Evolutionary conservation across 2,797 vertebrate species (phyloP).

Genomic region (Sphenodon punctatus): DNA sequence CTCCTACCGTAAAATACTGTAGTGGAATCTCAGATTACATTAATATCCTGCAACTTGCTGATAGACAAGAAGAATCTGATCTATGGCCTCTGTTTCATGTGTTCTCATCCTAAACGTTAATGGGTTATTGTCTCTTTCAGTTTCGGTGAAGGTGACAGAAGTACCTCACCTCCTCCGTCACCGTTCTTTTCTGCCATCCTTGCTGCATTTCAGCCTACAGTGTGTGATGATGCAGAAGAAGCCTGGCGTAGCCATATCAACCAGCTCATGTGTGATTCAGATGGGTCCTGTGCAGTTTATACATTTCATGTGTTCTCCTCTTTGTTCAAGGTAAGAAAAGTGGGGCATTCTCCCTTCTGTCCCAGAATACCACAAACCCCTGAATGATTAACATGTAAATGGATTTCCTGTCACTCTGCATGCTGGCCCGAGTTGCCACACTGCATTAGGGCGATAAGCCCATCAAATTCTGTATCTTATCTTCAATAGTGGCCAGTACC

Average conservation of each 20-base stretch:
- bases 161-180: conserved; percentile 91
- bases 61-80: not conserved
- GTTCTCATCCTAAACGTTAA: not conserved
- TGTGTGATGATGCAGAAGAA: conserved; percentile 93
- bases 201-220: conserved; percentile 92
- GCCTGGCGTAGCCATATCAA: conserved; percentile 95
- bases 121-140: conserved; percentile 63
- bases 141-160: conserved; percentile 87
- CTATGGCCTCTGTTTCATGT: not conserved
- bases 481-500: no score
- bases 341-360: no score
- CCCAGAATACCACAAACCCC: no score
- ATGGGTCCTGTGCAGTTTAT: conserved; percentile 96
- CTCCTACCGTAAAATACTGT: no score
- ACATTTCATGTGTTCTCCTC: conserved; percentile 98
- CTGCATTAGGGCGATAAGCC: no score
- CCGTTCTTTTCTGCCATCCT: conserved; percentile 98
- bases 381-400: no score
- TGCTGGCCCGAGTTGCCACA: no score
- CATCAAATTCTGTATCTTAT: no score
- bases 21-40: not conserved
- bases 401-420: no score
- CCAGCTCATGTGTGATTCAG: conserved; percentile 93
- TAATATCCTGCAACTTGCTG: fast-evolving
- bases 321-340: conserved; percentile 89